phyloP scores from a whole-genome alignment of 2,888 invertebrate species.

The Tetramorium bicarinatum region DNA sequence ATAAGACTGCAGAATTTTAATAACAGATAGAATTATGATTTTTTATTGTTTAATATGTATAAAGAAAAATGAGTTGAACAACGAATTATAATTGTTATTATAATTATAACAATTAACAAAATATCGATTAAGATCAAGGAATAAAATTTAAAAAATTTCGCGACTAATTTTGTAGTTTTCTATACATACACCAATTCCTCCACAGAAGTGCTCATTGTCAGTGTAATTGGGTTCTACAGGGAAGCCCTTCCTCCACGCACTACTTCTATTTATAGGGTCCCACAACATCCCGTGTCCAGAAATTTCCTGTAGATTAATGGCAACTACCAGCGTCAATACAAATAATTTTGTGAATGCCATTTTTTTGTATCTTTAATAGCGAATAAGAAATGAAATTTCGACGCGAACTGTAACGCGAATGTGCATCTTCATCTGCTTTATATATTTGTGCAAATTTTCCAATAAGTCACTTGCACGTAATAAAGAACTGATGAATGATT shows the following conservation, averaged over 20 bases:
- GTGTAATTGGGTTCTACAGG: conserved; percentile 87
- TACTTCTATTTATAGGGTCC: conserved; percentile 87
- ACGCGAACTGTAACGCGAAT: not conserved
- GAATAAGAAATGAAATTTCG: not conserved
- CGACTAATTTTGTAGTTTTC: not conserved
- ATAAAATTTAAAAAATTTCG: not conserved
- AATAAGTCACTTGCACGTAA: conserved; percentile 15
- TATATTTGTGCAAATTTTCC: conserved; percentile 40
- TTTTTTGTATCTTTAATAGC: not conserved
- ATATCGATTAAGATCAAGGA: not conserved
- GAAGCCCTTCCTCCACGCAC: conserved; percentile 87
- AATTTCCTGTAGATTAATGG: conserved; percentile 66
- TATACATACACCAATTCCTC: conserved; percentile 86
- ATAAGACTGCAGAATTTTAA: not conserved
- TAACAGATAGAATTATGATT: not conserved
- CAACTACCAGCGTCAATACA: conserved; percentile 19
- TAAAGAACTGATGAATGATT: conserved; percentile 34
- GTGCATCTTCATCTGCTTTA: conserved; percentile 23
- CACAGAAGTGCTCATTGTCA: conserved; percentile 88
- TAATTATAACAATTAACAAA: not conserved
- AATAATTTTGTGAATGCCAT: conserved; percentile 45
- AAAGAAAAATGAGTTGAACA: not conserved
- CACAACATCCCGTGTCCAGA: conserved; percentile 88
- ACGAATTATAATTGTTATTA: not conserved
- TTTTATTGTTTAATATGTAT: not conserved